Conservation (phyloP, 2,797 vertebrate species). For the Pogoniulus pusillus region DNA sequence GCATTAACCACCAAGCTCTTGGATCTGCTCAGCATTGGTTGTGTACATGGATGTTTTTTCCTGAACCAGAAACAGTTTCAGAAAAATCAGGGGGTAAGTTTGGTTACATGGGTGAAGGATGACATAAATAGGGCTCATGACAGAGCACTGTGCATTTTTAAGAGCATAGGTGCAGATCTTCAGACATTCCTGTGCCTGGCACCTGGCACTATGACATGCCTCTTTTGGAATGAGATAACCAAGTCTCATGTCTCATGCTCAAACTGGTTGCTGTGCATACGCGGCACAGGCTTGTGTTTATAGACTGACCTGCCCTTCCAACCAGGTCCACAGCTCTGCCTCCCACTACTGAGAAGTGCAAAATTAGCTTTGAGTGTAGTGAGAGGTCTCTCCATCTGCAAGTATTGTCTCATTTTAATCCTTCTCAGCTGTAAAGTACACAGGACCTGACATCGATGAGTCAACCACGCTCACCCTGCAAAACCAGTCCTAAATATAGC, state of each 20-base stretch:
- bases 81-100: background rate
- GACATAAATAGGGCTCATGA: accelerated
- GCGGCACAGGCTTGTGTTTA: background rate
- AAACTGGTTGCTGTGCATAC: background rate
- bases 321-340: background rate
- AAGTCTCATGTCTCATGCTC: accelerated
- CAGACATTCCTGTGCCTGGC: accelerated
- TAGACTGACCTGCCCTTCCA: background rate
- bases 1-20: background rate
- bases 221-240: background rate
- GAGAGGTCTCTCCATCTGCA: background rate
- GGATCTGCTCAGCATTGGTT: background rate
- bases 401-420: background rate
- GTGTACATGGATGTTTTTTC: background rate
- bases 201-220: accelerated
- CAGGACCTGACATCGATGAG: background rate
- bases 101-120: background rate
- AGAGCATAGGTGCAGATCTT: accelerated
- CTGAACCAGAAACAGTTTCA: background rate
- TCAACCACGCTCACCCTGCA: background rate
- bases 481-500: background rate
- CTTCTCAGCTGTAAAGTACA: background rate
- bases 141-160: background rate
- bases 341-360: accelerated
- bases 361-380: background rate